Evolutionary conservation across 2,113 vertebrate species (phyloP), one percentile per base, ranked within the genome.

Genomic region (Isurus oxyrinchus): DNA sequence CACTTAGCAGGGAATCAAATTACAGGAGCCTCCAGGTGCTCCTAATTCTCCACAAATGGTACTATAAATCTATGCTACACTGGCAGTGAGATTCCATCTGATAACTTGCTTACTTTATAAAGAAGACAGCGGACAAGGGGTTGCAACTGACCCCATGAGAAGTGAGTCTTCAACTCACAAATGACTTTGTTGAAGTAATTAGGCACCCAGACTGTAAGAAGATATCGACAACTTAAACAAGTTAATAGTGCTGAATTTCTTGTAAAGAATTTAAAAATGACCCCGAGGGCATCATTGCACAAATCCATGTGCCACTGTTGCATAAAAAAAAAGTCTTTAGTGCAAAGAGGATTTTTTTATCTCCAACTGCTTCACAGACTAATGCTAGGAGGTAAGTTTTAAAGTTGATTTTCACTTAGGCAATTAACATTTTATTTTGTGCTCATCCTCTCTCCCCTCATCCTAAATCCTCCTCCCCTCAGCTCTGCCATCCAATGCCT

Each of bases 221-320:
- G 63, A 67, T 72, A 95, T 69, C 66, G 93, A 95, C 44, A 49
- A 49, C 0, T 67, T 69, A 44, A 67, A 95, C 93, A 95, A 95
- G n/a, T 49, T 69, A 69, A 27, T 10, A 63, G 61, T 40, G 66
- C 40, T 31, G 27, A 23, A 53, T 69, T 53, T 66, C 61, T 95
- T 95, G 94, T 95, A 72, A 95, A 49, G 44, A 95, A 95, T 94
- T 95, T 53, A 72, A 84, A 61, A 40, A 67, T 72, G 94, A 95
- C 10, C 66, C 21, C 3, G 44, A 69, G 40, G n/a, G 11, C 66
- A 49, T 4, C 63, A 69, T 53, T 53, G 66, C 66, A 53, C 40
- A 72, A 67, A 69, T 21, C 31, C 66, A 53, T 10, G n/a, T 27
- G 53, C 53, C 40, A 44, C 40, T 49, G 81, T 14, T 25, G 90